Evolutionary conservation across 2,113 vertebrate species (phyloP).

Genomic region (Pelodiscus sinensis): DNA sequence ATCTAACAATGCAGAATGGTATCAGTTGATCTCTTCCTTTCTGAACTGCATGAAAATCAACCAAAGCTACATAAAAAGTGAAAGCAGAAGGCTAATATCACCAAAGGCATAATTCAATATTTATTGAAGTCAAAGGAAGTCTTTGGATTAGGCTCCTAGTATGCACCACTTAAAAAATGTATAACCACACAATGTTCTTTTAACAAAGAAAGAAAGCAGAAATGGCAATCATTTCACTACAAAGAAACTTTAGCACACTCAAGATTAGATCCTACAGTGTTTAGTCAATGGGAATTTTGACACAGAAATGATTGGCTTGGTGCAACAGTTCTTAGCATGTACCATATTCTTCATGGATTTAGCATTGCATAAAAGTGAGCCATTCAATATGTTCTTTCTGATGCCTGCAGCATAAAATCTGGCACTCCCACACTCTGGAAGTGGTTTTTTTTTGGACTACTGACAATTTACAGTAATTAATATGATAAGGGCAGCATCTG

Average conservation of each 20-base stretch:
- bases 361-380: constrained; percentile 7
- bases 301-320: background rate
- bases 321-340: background rate
- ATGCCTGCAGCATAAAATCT: constrained; percentile 30
- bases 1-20: background rate
- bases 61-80: background rate
- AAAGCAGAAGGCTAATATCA: background rate
- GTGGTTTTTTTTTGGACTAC: constrained; percentile 54
- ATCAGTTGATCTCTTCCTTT: background rate
- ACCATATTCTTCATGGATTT: background rate
- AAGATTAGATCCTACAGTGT: background rate
- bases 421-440: constrained; percentile 40
- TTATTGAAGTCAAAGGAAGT: background rate
- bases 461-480: constrained; percentile 79
- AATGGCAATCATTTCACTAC: background rate
- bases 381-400: constrained; percentile 9
- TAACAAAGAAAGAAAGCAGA: background rate
- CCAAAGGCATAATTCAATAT: background rate
- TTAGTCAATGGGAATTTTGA: background rate
- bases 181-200: background rate
- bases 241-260: background rate
- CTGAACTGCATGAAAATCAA: background rate
- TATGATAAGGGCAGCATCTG: constrained; percentile 76
- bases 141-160: background rate
- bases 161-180: accelerated